Evolutionary conservation across 2,113 vertebrate species (phyloP).

Genomic region (Coptodon rendalli): DNA sequence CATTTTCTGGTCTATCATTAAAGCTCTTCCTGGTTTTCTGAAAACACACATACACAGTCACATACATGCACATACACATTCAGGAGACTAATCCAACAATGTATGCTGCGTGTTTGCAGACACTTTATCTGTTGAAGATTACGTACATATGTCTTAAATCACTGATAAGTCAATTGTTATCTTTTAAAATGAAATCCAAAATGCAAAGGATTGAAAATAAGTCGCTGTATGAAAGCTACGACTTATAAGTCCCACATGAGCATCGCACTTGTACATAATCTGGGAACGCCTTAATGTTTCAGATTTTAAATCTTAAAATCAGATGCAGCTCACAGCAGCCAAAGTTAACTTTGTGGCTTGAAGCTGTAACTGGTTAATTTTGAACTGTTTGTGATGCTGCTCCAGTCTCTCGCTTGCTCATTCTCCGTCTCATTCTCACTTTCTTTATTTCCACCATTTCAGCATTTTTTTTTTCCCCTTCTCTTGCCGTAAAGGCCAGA

Average conservation of each 20-base stretch:
- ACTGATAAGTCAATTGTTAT: background rate
- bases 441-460: slow-evolving; percentile 47
- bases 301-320: background rate
- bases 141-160: background rate
- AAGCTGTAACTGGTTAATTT: background rate
- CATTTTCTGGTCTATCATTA: slow-evolving; percentile 50
- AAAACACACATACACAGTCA: background rate
- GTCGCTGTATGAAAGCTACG: background rate
- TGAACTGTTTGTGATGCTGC: slow-evolving; percentile 31
- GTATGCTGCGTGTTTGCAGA: background rate
- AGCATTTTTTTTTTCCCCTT: slow-evolving; percentile 23
- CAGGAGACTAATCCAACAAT: background rate
- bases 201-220: background rate
- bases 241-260: background rate
- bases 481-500: slow-evolving; percentile 40
- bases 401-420: slow-evolving; percentile 8
- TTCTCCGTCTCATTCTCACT: slow-evolving; percentile 19
- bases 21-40: slow-evolving; percentile 6
- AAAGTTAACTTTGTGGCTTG: background rate
- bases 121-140: background rate
- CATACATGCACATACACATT: background rate
- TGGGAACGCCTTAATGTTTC: background rate
- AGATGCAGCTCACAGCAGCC: background rate
- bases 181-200: background rate
- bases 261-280: background rate